A percentile compares a stretch with the other conserved stretches of the same genome.
phyloP scores from a whole-genome alignment of 2,113 vertebrate genomes.

The Eurypyga helias region DNA sequence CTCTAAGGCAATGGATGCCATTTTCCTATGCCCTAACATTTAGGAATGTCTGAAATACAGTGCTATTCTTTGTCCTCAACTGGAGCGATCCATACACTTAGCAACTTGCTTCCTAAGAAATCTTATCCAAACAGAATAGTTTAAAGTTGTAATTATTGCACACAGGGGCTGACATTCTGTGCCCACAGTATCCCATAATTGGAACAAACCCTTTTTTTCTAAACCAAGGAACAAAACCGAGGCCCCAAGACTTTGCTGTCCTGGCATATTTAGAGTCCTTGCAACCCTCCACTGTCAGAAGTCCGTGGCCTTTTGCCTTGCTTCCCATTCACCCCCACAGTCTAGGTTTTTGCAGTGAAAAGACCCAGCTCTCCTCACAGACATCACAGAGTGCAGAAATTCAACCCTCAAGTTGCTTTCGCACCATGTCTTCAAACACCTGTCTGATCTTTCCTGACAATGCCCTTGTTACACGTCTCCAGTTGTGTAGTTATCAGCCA shows the following conservation, averaged over 20 bases:
- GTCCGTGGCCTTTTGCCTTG: neutral
- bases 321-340: neutral
- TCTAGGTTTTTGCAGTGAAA: neutral
- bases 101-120: neutral
- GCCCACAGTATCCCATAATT: neutral
- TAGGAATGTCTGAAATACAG: neutral
- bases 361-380: neutral
- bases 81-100: neutral
- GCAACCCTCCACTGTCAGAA: neutral
- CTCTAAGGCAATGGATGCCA: neutral
- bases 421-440: neutral
- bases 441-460: conserved; percentile 8
- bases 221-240: neutral
- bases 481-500: neutral
- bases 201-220: neutral
- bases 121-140: neutral
- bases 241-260: neutral
- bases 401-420: neutral
- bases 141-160: neutral
- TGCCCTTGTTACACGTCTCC: neutral
- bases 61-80: neutral
- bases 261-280: neutral
- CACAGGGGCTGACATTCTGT: neutral
- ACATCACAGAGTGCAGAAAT: neutral
- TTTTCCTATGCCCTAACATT: neutral